These are phyloP conservation scores for Leucophenga maculata DNA, from an alignment of 2,888 invertebrate species.

Conservation along the genomic window DNA sequence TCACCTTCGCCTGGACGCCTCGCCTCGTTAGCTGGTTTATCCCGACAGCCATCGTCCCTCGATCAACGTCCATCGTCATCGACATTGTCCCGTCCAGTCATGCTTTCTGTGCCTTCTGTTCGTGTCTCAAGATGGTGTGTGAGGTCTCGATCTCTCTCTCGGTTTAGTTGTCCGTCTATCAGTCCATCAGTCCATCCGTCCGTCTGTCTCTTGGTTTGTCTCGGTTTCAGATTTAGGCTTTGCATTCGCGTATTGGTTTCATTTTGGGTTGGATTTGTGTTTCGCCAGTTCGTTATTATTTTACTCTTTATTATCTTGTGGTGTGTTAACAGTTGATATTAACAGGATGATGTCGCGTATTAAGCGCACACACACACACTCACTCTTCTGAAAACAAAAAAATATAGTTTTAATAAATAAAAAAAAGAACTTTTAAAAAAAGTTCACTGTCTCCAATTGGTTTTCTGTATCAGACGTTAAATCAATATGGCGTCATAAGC, in stretches of 20 bases:
- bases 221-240: constrained; percentile 56
- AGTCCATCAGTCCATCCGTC: constrained; percentile 1
- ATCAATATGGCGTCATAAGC: constrained; percentile 52
- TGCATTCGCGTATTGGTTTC: background rate
- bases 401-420: background rate
- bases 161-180: constrained; percentile 15
- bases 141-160: constrained; percentile 42
- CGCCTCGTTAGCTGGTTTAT: constrained; percentile 45
- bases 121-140: constrained; percentile 36
- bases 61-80: background rate
- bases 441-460: too few species aligned
- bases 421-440: too few species aligned
- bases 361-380: constrained; percentile 38
- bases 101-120: too few species aligned
- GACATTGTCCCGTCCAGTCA: too few species aligned
- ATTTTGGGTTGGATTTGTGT: constrained; percentile 9
- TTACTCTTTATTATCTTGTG: constrained; percentile 49
- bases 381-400: background rate
- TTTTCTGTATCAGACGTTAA: too few species aligned
- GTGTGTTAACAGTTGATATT: constrained; percentile 58
- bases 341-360: constrained; percentile 64
- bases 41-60: background rate
- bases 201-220: constrained; percentile 46
- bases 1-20: constrained; percentile 60
- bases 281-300: background rate